Evolutionary conservation across 1,140 invertebrate species (phyloP), one percentile per base, ranked within the genome.

Genomic region (Brachionus angularis): DNA sequence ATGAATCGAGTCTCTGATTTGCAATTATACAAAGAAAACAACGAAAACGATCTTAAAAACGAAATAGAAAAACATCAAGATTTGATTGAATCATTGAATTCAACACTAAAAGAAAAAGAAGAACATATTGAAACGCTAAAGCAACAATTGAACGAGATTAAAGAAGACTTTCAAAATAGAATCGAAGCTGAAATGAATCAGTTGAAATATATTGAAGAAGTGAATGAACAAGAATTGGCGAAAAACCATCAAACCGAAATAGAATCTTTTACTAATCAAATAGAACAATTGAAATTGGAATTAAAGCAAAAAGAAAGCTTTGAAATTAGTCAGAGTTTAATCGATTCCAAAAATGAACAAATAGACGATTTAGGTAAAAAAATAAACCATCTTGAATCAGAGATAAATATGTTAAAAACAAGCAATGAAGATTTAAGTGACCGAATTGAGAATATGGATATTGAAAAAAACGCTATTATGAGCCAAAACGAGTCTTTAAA

Each of bases 131-230:
- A 67, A 21, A 67, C 7, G 3, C 27, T 67, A 2, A 46, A 50
- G 33, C 29, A 67, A 29, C 42, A 67, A 42, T 34, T 67, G 18
- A 47, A 50, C 23, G 62, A 67, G 27, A 21, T 67, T 4, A 67
- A 67, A 18, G 29, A 67, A 25, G 42, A 67, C 10, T 67, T 67
- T 36, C 25, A 67, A 29, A 34, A 25, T 67, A 39, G 62, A 21
- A 21, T 67, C 5, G 62, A 67, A 5, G 62, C 62, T 34, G 62
- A 67, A 50, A 67, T 67, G 29, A 67, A 67, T 23, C 62, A 67
- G 36, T 31, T 47, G 33, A 33, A 50, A 18, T 67, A 25, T 67
- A 12, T 67, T 14, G 42, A 50, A 18, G 62, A 67, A 42, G 39
- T 10, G 39, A 16, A 42, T 16, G 39, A 42, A 10, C 39, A 16